Evolutionary conservation across 2,888 invertebrate genomes (phyloP), one percentile per base, ranked within the genome.

Genomic region (Xestoiulus laeticollis): DNA sequence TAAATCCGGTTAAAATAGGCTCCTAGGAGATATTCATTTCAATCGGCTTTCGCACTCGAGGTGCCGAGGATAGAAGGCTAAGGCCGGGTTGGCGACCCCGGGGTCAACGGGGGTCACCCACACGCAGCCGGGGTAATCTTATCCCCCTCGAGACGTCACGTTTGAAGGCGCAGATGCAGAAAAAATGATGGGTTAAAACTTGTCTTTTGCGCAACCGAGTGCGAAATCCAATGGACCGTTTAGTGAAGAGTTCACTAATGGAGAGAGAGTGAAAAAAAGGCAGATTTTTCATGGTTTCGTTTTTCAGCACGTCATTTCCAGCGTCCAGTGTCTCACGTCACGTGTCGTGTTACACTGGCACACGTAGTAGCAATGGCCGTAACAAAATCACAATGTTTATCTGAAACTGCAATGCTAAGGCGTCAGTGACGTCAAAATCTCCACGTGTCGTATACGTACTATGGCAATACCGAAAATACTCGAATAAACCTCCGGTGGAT

Each of bases 1-100:
- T 0, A 48, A 59, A 59, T 59, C n/a, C 59, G 19, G 59, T 19
- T 19, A 59, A 59, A 59, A 59, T 6, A n/a, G 59, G 59, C 59
- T 59, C 59, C n/a, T 59, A 59, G 59, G 59, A 59, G 59, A 59
- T 59, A 59, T 59, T 59, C 19, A 59, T 59, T 59, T 59, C 59
- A 59, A 59, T 59, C 59, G 59, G 59, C 59, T n/a, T 59, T 59
- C n/a, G 59, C 59, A 19, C 59, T n/a, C 59, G 59, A 59, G 59
- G 59, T n/a, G 59, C 14, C 19, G 6, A 6, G n/a, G 59, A 59
- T 59, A n/a, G 59, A 59, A 59, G n/a, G n/a, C 59, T 59, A 4
- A 5, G 59, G 59, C 59, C 19, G 19, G 59, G 59, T 59, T 59
- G 59, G 59, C n/a, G 59, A 59, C 59, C 59, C 59, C 59, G 22